Evolutionary conservation across 2,888 invertebrate genomes (phyloP).

Genomic region (Clanis bilineata): DNA sequence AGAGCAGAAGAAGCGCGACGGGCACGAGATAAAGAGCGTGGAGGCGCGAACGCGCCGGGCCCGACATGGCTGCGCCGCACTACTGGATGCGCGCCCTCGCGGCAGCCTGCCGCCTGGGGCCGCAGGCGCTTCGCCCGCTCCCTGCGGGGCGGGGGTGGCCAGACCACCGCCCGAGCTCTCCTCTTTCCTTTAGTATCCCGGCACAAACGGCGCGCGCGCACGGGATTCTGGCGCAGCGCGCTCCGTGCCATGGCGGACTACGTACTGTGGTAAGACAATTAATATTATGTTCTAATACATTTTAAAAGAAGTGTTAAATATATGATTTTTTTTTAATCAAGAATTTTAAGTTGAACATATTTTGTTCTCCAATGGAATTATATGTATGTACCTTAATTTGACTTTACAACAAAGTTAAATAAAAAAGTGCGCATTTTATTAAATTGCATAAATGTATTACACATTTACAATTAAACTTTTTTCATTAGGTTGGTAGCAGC

Average conservation of each 20-base stretch:
- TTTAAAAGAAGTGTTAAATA: constrained; percentile 1
- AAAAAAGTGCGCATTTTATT: background rate
- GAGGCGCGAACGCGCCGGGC: constrained; percentile 76
- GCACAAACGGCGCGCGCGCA: constrained; percentile 79
- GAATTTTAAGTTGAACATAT: background rate
- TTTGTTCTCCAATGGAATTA: constrained; percentile 14
- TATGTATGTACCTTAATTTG: background rate
- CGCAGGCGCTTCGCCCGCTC: constrained; percentile 46
- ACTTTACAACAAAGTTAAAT: constrained; percentile 16
- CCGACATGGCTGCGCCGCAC: constrained; percentile 80
- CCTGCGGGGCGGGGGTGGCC: constrained; percentile 63
- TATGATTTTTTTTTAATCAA: background rate
- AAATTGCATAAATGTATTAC: constrained; percentile 13
- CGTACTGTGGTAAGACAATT: constrained; percentile 70
- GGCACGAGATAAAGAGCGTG: constrained; percentile 61
- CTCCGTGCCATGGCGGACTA: constrained; percentile 77
- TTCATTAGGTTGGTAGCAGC: constrained; percentile 69
- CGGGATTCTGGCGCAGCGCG: constrained; percentile 77
- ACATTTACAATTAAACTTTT: constrained; percentile 27
- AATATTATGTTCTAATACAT: background rate
- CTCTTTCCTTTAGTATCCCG: constrained; percentile 79
- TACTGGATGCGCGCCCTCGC: constrained; percentile 72
- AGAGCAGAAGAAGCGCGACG: constrained; percentile 59
- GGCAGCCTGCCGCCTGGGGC: constrained; percentile 40
- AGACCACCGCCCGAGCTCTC: constrained; percentile 62